A percentile compares a stretch with the other conserved stretches of the same genome.
phyloP scores from a whole-genome alignment of 2,888 invertebrate genomes.

The Sesia apiformis region DNA sequence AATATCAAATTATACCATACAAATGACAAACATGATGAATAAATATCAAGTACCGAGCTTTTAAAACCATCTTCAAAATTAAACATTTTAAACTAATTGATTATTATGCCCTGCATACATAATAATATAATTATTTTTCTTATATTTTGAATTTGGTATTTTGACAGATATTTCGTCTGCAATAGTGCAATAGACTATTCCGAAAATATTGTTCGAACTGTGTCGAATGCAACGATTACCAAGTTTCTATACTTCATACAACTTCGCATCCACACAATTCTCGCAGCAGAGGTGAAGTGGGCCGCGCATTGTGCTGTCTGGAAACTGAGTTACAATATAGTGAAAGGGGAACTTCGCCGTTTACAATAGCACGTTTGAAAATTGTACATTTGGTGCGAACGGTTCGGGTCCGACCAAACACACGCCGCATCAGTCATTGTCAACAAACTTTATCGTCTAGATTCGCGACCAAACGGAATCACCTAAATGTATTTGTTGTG shows the following conservation, averaged over 20 bases:
- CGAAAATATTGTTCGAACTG: no score
- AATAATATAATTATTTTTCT: neutral
- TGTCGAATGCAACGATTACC: neutral
- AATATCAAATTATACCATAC: no score
- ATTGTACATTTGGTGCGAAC: constrained; percentile 37
- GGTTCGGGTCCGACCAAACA: constrained; percentile 21
- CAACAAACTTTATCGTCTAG: constrained; percentile 55
- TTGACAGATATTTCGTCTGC: neutral
- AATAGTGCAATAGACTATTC: no score
- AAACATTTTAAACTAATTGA: no score
- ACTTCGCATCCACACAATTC: neutral
- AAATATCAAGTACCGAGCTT: no score
- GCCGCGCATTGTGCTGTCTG: constrained; percentile 30
- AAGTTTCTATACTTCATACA: neutral
- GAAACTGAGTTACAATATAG: constrained; percentile 46
- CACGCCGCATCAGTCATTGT: constrained; percentile 59
- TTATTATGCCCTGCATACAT: no score
- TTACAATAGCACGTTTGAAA: constrained; percentile 43
- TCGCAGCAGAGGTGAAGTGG: constrained; percentile 32
- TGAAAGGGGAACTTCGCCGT: constrained; percentile 33
- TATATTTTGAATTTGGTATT: neutral
- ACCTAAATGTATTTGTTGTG: constrained; percentile 57
- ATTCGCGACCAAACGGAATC: constrained; percentile 32
- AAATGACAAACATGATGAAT: no score
- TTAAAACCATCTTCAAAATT: no score